Conservation (phyloP, 2,888 invertebrate genomes). For the Augiades crinisus region DNA sequence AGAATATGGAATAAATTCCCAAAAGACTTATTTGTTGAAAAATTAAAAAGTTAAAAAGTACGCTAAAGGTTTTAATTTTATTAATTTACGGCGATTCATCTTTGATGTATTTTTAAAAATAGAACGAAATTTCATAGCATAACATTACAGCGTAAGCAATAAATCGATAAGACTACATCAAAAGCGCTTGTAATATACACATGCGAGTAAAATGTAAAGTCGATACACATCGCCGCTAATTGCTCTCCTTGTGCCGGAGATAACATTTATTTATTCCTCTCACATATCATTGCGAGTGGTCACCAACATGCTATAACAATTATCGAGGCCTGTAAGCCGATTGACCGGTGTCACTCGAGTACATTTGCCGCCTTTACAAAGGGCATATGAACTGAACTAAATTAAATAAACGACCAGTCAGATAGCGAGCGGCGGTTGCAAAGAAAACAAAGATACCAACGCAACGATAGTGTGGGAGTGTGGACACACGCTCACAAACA, state of each 20-base stretch:
- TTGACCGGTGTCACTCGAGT: constrained; percentile 9
- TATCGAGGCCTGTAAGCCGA: constrained; percentile 1
- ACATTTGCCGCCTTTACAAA: constrained; percentile 13
- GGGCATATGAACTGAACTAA: constrained; percentile 37
- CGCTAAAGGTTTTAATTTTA: too few species aligned
- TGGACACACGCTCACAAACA: constrained; percentile 26
- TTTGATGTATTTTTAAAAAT: too few species aligned
- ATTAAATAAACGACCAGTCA: constrained; percentile 59
- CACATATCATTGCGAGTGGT: constrained; percentile 1
- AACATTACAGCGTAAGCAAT: too few species aligned
- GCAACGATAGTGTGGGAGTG: constrained; percentile 40
- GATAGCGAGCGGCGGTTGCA: constrained; percentile 54
- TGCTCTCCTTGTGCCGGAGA: neutral
- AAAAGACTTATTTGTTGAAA: too few species aligned
- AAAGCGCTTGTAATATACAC: neutral
- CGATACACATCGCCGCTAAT: constrained; percentile 1
- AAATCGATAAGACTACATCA: neutral
- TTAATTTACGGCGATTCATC: too few species aligned
- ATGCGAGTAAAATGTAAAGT: neutral
- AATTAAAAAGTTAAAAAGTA: too few species aligned
- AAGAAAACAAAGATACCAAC: constrained; percentile 66
- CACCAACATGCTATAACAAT: constrained; percentile 3
- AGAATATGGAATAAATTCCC: too few species aligned
- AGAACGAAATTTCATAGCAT: too few species aligned
- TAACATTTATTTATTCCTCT: constrained; percentile 1